Conservation (phyloP, 2,888 invertebrate genomes). For the Andrena bicolor region DNA sequence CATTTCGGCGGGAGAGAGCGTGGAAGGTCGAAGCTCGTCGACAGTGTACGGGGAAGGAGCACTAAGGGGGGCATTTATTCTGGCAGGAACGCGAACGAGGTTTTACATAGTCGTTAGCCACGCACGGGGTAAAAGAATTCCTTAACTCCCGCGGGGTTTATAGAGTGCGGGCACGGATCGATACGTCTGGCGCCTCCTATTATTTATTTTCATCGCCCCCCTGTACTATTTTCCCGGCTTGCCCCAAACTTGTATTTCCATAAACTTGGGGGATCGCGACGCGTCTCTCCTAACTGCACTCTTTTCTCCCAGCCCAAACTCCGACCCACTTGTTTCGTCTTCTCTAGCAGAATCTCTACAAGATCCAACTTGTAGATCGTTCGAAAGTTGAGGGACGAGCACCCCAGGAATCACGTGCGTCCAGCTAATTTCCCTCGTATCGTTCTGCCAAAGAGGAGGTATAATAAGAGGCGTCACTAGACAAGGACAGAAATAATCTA, state of each 20-base stretch:
- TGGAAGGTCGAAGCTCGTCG: neutral
- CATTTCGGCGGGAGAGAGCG: neutral
- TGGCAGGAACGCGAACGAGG: neutral
- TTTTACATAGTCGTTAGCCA: conserved; percentile 29
- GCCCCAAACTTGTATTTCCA: conserved; percentile 41
- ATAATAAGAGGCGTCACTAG: too few relatives aligned
- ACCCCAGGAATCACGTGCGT: too few relatives aligned
- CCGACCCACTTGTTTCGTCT: neutral
- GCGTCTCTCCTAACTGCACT: neutral
- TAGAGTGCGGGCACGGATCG: conserved; percentile 36
- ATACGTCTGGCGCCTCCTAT: conserved; percentile 61
- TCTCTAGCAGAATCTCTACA: too few relatives aligned
- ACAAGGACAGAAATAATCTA: too few relatives aligned
- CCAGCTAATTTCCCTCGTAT: too few relatives aligned
- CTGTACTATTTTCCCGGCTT: conserved; percentile 15
- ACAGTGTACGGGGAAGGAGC: neutral
- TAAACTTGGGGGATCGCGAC: conserved; percentile 1
- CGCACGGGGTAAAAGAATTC: conserved; percentile 29
- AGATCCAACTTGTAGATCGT: neutral
- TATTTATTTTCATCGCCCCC: conserved; percentile 52
- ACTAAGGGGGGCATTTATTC: neutral
- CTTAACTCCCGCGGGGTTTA: conserved; percentile 16
- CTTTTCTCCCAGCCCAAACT: neutral
- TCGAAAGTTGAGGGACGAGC: neutral
- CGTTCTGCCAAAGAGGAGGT: too few relatives aligned